These are phyloP conservation scores for Agrotis exclamationis DNA, from an alignment of 2,888 invertebrate genomes.

Conservation along the genomic window DNA sequence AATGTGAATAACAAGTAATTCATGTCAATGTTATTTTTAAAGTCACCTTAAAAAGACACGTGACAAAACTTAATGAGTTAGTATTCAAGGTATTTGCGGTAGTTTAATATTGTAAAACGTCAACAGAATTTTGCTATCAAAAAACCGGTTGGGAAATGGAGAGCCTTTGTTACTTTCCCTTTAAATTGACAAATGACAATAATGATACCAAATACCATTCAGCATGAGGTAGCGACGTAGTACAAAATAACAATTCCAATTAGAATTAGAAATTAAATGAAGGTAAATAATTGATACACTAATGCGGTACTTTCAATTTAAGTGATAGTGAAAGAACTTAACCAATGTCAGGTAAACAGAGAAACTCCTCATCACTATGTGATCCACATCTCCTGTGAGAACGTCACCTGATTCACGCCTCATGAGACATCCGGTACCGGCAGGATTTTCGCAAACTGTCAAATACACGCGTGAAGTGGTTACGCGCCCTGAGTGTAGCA, in stretches of 20 bases:
- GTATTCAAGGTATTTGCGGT: no score
- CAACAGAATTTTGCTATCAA: no score
- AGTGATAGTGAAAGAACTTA: neutral
- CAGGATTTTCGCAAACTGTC: constrained; percentile 28
- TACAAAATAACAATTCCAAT: no score
- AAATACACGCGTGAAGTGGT: constrained; percentile 18
- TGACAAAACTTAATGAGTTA: neutral
- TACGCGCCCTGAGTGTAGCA: constrained; percentile 30
- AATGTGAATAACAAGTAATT: constrained; percentile 28
- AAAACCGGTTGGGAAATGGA: no score
- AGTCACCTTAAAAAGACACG: neutral
- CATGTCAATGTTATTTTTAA: constrained; percentile 16
- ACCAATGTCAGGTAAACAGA: constrained; percentile 13
- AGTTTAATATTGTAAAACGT: no score
- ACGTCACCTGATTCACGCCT: constrained; percentile 44
- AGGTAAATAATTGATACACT: no score
- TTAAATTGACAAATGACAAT: no score
- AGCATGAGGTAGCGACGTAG: no score
- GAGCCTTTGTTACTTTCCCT: no score
- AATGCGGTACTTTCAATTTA: no score
- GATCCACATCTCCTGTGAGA: constrained; percentile 28
- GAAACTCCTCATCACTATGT: constrained; percentile 36
- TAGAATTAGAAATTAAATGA: no score
- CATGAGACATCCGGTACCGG: constrained; percentile 47
- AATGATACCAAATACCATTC: no score